These are phyloP conservation scores for Bos javanicus DNA, from an alignment of 2,113 vertebrate genomes.

Conservation along the genomic window DNA sequence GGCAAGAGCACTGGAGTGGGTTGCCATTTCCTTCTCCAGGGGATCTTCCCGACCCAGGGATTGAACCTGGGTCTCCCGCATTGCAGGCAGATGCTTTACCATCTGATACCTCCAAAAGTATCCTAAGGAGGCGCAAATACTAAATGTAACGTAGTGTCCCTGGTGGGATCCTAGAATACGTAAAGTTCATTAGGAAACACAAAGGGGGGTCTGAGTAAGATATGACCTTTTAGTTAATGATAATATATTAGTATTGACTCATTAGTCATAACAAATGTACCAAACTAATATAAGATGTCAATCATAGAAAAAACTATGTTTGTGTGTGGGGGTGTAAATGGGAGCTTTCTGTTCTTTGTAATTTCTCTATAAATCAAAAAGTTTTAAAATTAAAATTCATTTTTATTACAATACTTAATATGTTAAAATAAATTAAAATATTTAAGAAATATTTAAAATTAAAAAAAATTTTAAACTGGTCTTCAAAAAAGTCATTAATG, in stretches of 20 bases:
- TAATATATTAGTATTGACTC: background rate
- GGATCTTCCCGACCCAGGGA: background rate
- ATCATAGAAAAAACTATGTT: background rate
- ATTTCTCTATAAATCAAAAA: background rate
- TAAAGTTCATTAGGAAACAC: background rate
- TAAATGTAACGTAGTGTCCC: background rate
- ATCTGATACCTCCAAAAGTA: background rate
- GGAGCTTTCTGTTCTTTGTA: background rate
- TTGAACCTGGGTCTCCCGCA: background rate
- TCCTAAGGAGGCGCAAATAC: background rate
- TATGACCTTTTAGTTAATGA: background rate
- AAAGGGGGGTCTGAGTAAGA: background rate
- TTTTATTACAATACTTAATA: background rate
- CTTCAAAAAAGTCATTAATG: background rate
- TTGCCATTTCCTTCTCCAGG: background rate
- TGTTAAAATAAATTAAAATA: background rate
- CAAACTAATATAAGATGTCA: background rate
- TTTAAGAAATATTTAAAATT: background rate
- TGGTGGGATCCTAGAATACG: background rate
- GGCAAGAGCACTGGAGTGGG: background rate
- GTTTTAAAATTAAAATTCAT: background rate
- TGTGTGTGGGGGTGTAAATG: background rate
- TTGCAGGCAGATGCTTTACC: background rate
- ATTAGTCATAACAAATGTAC: background rate
- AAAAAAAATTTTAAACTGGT: background rate